Base-by-base conservation (phyloP, 2,797 vertebrate species). In the Manis javanica region DNA sequence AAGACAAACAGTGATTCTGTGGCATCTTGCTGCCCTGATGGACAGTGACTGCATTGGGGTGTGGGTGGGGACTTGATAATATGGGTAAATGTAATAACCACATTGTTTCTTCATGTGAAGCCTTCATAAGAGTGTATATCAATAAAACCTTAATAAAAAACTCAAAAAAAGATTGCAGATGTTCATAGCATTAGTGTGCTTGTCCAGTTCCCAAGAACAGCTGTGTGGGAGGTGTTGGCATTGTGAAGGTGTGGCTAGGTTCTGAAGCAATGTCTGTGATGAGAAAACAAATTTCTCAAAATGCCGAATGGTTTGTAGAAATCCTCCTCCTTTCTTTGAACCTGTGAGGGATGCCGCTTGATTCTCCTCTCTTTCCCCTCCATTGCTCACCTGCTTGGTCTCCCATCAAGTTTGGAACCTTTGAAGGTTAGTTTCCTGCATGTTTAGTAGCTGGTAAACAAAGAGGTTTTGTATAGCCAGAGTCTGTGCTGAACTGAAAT, bases 391-490 rank as follows among this genome's bases (percentile, higher is more conserved):
- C 55, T 55, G 37, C 3, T 90, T 81, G 49, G 5, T 63, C 21
- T 94, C 21, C 57, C 72, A 71, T 75, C 68, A 21, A 24, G 64
- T 93, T 66, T 55, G 53, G 39, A 91, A 75, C 39, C 46, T 87
- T 53, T 83, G 39, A 39, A 96, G 64, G 29, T 37, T 81, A 63
- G 19, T 83, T 96, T 94, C 51, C 77, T 89, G 61, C 19, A 87
- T 96, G 74, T 82, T 92, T 96, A 93, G 61, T 95, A 57, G 59
- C 86, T 90, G 94, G 63, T 74, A 93, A 97, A 92, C 81, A 75
- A 96, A 93, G 57, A 95, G 34, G 49, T 86, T 97, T 97, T 96
- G 46, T 59, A 59, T 72, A 75, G 37, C 21, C 49, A 79, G 86
- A 91, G 61, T 93, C 26, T 93, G 87, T 77, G 29, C 72, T 55